These are phyloP conservation scores for Synaphobranchus kaupii DNA, from an alignment of 2,797 vertebrate species.

Conservation along the genomic window DNA sequence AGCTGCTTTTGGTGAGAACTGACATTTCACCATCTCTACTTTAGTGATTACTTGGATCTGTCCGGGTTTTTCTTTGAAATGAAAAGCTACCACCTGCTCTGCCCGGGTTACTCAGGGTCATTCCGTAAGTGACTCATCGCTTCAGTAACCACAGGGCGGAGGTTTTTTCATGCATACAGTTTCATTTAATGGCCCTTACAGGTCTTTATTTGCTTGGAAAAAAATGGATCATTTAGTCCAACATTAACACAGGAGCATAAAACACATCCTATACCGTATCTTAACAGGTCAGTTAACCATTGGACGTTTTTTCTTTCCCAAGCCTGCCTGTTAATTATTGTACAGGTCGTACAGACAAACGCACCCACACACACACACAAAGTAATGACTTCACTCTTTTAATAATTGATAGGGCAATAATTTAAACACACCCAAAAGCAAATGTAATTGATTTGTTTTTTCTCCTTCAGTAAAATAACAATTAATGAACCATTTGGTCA, in stretches of 20 bases:
- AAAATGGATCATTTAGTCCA: not conserved
- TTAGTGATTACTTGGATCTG: not conserved
- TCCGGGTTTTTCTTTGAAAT: not conserved
- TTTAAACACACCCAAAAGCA: conserved; percentile 23
- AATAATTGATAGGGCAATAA: conserved; percentile 48
- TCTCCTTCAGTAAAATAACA: not conserved
- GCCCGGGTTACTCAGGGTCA: not conserved
- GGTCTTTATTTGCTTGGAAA: not conserved
- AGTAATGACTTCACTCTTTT: conserved; percentile 42
- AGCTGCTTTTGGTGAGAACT: not conserved
- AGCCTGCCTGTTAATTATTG: conserved; percentile 53
- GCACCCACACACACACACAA: not conserved
- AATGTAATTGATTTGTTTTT: not conserved
- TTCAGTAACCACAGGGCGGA: not conserved
- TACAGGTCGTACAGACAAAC: not conserved
- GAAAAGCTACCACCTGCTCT: not conserved
- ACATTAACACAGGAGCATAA: conserved; percentile 14
- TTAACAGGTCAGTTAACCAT: conserved; percentile 22
- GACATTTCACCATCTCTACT: not conserved
- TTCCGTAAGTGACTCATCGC: not conserved
- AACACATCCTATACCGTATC: conserved; percentile 9
- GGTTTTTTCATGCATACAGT: not conserved
- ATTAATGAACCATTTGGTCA: not conserved
- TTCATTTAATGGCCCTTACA: not conserved
- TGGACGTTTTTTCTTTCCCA: conserved; percentile 6